Evolutionary conservation across 2,113 vertebrate species (phyloP).

Genomic region (Nanorana parkeri): DNA sequence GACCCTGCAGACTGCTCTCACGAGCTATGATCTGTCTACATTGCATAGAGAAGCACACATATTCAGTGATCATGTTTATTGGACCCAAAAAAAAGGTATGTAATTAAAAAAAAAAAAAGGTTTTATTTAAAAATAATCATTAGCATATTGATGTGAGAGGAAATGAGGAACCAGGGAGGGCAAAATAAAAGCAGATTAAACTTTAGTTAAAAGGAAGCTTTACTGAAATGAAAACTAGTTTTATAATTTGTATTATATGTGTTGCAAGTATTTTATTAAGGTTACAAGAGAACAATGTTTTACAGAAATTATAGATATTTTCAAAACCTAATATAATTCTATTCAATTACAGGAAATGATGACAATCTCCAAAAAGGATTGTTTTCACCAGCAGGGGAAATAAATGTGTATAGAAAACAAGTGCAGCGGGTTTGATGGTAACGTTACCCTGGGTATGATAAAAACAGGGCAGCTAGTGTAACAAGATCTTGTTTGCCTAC

Average conservation of each 20-base stretch:
- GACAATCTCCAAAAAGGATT: not conserved
- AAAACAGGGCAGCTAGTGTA: too few relatives aligned
- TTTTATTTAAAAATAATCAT: too few relatives aligned
- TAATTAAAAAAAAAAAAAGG: too few relatives aligned
- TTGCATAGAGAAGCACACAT: too few relatives aligned
- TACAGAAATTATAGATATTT: not conserved
- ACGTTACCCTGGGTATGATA: not conserved
- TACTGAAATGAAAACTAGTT: slow-evolving; percentile 33
- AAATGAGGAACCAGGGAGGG: too few relatives aligned
- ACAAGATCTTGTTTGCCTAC: slow-evolving; percentile 33
- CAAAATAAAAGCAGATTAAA: too few relatives aligned
- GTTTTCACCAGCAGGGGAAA: slow-evolving; percentile 81
- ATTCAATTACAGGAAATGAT: slow-evolving; percentile 11
- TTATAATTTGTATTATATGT: not conserved
- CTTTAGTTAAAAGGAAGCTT: slow-evolving; percentile 15
- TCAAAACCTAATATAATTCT: slow-evolving; percentile 7
- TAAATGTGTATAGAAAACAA: slow-evolving; percentile 78
- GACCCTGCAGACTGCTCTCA: too few relatives aligned
- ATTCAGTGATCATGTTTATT: too few relatives aligned
- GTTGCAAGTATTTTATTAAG: slow-evolving; percentile 22
- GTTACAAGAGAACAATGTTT: slow-evolving; percentile 1
- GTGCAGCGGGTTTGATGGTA: not conserved
- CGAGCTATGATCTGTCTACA: too few relatives aligned
- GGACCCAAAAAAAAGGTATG: too few relatives aligned
- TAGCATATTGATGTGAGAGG: too few relatives aligned